Evolutionary conservation across 2,888 invertebrate species (phyloP).

Genomic region (Catocala fraxini): DNA sequence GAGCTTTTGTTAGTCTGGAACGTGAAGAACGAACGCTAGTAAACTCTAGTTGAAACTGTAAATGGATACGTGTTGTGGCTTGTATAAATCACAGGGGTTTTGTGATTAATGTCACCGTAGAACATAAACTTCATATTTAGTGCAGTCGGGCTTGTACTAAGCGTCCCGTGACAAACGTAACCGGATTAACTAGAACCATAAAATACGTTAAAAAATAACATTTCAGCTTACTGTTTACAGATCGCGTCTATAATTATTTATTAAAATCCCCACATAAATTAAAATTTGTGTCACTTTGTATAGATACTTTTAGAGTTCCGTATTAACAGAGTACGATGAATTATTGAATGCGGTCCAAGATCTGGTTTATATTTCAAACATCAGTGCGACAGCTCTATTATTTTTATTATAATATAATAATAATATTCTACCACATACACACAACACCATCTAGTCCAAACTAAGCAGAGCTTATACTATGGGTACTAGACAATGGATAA

Average conservation of each 20-base stretch:
- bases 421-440: no score
- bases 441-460: no score
- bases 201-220: constrained; percentile 72
- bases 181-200: constrained; percentile 69
- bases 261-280: constrained; percentile 82
- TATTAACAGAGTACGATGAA: not conserved
- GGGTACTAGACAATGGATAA: no score
- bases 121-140: constrained; percentile 85
- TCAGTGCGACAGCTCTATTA: no score
- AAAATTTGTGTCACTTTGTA: constrained; percentile 50
- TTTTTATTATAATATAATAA: no score
- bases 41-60: constrained; percentile 65
- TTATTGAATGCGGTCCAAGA: no score
- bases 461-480: no score
- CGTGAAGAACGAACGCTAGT: constrained; percentile 54
- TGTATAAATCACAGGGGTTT: constrained; percentile 81
- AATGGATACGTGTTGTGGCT: constrained; percentile 67
- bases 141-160: constrained; percentile 64
- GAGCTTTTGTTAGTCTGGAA: constrained; percentile 67
- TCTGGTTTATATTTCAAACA: no score
- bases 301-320: constrained; percentile 51
- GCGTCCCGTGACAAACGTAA: constrained; percentile 70
- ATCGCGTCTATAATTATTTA: constrained; percentile 77
- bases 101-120: constrained; percentile 84
- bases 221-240: constrained; percentile 81